Percentiles rank a stretch among this genome's conserved stretches.
Evolutionary conservation across 2,888 invertebrate genomes (phyloP).

Genomic region (Parapristionchus giblindavisi): DNA sequence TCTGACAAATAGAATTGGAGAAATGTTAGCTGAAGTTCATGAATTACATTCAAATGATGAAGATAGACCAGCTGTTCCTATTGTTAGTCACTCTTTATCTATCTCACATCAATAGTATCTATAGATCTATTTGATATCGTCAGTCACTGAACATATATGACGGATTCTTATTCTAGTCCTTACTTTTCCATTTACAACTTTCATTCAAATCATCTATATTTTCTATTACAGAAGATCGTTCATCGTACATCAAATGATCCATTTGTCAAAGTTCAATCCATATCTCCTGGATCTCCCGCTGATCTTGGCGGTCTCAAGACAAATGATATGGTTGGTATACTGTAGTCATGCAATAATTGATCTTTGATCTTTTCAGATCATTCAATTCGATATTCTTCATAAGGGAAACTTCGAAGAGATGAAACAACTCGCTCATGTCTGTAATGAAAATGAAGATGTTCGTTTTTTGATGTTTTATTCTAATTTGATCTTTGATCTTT

Average conservation of each 20-base stretch:
- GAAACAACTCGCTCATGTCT: constrained; percentile 26
- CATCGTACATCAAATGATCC: constrained; percentile 38
- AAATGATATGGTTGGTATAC: constrained; percentile 20
- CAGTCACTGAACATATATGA: neutral
- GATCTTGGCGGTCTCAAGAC: constrained; percentile 34
- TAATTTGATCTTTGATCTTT: neutral
- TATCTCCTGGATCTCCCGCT: constrained; percentile 29
- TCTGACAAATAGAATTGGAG: constrained; percentile 22
- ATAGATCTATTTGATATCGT: too few relatives aligned
- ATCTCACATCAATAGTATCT: too few relatives aligned
- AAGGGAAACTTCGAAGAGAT: constrained; percentile 36
- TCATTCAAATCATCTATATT: neutral
- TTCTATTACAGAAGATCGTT: constrained; percentile 24
- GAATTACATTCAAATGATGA: neutral
- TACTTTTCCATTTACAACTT: neutral
- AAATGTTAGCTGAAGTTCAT: constrained; percentile 17
- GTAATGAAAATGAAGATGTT: constrained; percentile 30
- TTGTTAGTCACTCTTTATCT: neutral
- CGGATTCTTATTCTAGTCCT: neutral
- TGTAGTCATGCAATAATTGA: neutral
- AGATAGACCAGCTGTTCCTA: neutral
- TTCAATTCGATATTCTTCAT: constrained; percentile 36
- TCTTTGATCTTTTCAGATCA: neutral
- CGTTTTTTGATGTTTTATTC: neutral
- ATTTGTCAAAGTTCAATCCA: constrained; percentile 18